Evolutionary conservation across 2,797 vertebrate genomes (phyloP).

Genomic region (Mormyrus proboscirostris): DNA sequence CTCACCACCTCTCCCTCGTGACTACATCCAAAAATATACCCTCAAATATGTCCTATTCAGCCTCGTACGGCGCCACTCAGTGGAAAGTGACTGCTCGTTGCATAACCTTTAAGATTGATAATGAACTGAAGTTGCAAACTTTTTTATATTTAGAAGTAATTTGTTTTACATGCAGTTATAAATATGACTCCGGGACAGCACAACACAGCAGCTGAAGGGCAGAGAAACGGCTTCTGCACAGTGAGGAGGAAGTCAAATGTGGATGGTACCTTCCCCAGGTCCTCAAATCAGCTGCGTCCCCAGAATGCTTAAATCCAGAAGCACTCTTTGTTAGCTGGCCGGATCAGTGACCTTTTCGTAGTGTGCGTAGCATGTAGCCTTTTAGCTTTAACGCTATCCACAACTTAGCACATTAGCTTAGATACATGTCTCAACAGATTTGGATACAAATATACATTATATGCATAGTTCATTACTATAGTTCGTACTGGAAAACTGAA

Average conservation of each 20-base stretch:
- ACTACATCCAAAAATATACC: neutral
- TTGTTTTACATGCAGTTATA: conserved; percentile 1
- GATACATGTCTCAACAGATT: neutral
- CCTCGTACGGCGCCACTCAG: neutral
- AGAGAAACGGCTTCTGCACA: neutral
- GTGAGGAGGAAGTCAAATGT: neutral
- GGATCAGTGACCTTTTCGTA: neutral
- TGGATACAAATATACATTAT: neutral
- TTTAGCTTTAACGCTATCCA: neutral
- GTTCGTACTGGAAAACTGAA: neutral
- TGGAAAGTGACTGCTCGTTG: neutral
- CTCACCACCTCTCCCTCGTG: neutral
- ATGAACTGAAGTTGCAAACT: neutral
- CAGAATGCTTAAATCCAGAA: neutral
- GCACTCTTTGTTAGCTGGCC: neutral
- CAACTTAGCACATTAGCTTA: neutral
- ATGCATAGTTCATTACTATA: neutral
- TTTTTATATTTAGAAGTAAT: conserved; percentile 2
- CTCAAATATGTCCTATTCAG: neutral
- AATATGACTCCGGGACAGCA: neutral
- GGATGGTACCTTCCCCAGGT: neutral
- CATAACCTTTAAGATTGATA: neutral
- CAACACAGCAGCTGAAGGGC: neutral
- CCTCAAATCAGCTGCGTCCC: neutral
- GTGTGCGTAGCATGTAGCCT: neutral